These are phyloP conservation scores for Connochaetes taurinus DNA, from an alignment of 2,113 vertebrate species.

Conservation along the genomic window DNA sequence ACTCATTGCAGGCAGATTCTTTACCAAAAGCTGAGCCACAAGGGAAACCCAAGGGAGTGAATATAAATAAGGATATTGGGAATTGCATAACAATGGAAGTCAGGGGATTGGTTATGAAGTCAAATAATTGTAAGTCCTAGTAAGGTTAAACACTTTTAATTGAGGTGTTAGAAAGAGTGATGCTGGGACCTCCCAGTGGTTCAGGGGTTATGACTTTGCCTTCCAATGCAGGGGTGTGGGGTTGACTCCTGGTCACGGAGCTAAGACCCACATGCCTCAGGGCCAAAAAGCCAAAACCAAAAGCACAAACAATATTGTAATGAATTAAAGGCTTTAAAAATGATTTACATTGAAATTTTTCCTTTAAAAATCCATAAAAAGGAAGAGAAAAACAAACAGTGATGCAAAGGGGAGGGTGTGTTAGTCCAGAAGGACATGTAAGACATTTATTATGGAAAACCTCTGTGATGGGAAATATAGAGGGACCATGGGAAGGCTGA, in stretches of 20 bases:
- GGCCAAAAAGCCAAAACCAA: background rate
- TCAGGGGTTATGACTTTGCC: background rate
- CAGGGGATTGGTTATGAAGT: background rate
- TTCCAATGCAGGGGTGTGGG: background rate
- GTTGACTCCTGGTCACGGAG: background rate
- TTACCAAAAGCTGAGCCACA: background rate
- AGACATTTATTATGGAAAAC: background rate
- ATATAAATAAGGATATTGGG: background rate
- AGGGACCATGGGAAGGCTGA: background rate
- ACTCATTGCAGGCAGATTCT: background rate
- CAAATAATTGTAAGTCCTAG: background rate
- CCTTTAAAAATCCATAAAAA: background rate
- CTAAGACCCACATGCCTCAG: background rate
- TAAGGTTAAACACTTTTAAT: background rate
- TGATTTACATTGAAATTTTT: background rate
- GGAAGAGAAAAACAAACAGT: background rate
- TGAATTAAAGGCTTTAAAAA: background rate
- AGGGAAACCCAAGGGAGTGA: background rate
- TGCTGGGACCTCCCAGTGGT: background rate
- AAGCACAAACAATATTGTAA: background rate
- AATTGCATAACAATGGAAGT: background rate
- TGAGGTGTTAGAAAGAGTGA: background rate
- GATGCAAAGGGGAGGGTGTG: background rate
- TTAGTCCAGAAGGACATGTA: background rate
- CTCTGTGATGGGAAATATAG: background rate